Base-by-base conservation (phyloP, 2,888 invertebrate species). In the Cotesia congregata region DNA sequence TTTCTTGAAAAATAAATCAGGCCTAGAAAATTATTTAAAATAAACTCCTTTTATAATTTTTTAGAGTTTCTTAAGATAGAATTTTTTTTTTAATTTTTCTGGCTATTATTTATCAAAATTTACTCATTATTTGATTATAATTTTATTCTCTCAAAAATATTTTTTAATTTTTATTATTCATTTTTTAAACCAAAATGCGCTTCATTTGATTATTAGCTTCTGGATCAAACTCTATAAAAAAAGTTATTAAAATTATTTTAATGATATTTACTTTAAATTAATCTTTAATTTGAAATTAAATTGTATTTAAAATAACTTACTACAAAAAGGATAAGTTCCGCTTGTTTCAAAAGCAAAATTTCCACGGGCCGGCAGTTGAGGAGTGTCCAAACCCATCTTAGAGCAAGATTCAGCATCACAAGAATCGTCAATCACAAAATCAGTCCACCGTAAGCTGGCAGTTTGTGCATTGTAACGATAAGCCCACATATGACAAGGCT, bases 291-390 rank as follows among this genome's bases (percentile, higher is more conserved):
- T 30, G 2, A 3, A 7, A 9, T 20, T 30, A 20, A 9, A 20
- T 20, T 40, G 6, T 67, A 62, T 30, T 30, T 30, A 62, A 17
- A 41, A 69, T 74, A 78, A 80, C 84, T 84, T 78, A 86, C 86
- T 81, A 79, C 88, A 89, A 72, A 82, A 89, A 7, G 88, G 88
- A 79, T 81, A 81, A 6, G 75, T 78, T 67, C 83, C 83, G 59
- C 79, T 80, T 7, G 88, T 89, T 9, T 80, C 78, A 17, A 87
- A 83, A 5, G 83, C 81, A 75, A 88, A 88, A 67, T 83, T 80
- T 7, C 88, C 88, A 65, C 83, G 78, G 1, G 83, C 85, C 15
- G 83, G 81, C 72, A 80, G 86, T 20, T 79, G 76, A 6, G 82
- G 82, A 6, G 87, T 84, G n/a, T 86, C 80, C 59, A 88, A 79